phyloP scores from a whole-genome alignment of 2,113 vertebrate genomes.

The Percina caprodes region DNA sequence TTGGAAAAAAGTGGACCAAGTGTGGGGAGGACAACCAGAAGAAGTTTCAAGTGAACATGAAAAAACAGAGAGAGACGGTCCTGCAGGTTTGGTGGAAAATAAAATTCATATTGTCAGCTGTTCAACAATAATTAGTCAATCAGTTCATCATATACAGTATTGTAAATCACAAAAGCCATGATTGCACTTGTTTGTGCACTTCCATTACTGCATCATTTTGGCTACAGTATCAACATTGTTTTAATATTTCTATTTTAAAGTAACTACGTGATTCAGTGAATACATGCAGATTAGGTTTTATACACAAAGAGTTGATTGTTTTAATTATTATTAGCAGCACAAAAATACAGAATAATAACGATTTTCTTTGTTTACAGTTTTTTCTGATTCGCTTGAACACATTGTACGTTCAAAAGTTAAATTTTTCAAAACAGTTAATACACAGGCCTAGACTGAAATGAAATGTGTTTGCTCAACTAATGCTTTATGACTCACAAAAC shows the following conservation, averaged over 20 bases:
- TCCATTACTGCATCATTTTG: not conserved
- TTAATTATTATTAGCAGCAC: not conserved
- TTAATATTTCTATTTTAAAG: not conserved
- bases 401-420: too few species aligned
- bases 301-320: not conserved
- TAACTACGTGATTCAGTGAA: not conserved
- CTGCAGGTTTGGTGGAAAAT: not conserved
- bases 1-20: constrained; percentile 60
- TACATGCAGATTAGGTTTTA: not conserved
- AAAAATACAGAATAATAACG: not conserved
- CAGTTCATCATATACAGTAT: not conserved
- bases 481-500: not conserved
- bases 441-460: too few species aligned
- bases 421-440: too few species aligned
- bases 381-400: too few species aligned
- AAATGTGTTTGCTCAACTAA: too few species aligned
- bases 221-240: not conserved
- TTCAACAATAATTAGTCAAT: not conserved
- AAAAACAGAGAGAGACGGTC: not conserved
- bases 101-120: not conserved
- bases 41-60: constrained; percentile 58
- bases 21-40: constrained; percentile 63
- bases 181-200: not conserved
- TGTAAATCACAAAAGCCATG: not conserved
- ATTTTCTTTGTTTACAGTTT: too few species aligned